Percentiles rank a stretch among this genome's conserved stretches.
These are phyloP conservation scores for Syncerus caffer DNA, from an alignment of 2,797 vertebrate genomes.

Conservation along the genomic window DNA sequence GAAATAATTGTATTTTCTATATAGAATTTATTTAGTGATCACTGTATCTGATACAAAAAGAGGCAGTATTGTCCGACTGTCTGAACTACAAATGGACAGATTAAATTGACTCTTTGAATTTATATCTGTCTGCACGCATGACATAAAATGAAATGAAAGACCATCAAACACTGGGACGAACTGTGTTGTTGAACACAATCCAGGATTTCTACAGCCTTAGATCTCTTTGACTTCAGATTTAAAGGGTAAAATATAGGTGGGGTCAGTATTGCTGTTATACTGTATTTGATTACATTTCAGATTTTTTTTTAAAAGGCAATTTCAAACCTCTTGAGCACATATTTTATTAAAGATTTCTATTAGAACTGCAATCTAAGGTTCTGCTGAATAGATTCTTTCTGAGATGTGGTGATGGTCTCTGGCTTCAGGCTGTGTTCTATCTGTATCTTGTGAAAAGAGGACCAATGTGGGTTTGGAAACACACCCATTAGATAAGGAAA, in stretches of 20 bases:
- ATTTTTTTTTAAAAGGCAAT: slow-evolving; percentile 5
- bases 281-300: background rate
- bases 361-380: background rate
- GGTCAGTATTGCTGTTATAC: background rate
- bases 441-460: background rate
- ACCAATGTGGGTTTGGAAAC: background rate
- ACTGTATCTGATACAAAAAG: background rate
- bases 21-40: background rate
- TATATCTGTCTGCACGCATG: background rate
- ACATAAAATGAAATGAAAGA: background rate
- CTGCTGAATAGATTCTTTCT: background rate
- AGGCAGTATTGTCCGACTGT: background rate
- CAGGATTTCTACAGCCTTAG: background rate
- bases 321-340: background rate
- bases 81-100: background rate
- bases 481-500: background rate
- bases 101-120: background rate
- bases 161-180: background rate
- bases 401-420: background rate
- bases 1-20: slow-evolving; percentile 10
- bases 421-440: background rate
- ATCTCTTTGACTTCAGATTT: background rate
- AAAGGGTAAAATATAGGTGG: background rate
- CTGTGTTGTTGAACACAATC: background rate
- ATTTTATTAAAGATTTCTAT: background rate